These are phyloP conservation scores for Lampropteryx suffumata DNA, from an alignment of 2,888 invertebrate genomes.

Conservation along the genomic window DNA sequence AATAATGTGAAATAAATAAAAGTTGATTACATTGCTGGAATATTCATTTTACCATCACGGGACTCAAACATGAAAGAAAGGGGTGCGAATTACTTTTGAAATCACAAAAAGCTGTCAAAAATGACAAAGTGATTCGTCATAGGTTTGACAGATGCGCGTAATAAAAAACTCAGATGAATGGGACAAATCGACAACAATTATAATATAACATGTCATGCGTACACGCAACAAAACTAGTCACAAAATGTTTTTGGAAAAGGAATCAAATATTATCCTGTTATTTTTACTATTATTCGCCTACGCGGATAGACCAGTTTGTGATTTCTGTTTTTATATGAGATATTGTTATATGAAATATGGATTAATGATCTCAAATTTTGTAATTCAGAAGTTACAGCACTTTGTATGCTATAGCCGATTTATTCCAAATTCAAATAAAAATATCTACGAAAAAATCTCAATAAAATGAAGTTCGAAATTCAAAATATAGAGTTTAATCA, in stretches of 20 bases:
- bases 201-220: constrained; percentile 37
- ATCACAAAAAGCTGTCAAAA: constrained; percentile 71
- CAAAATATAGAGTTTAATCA: background rate
- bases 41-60: constrained; percentile 34
- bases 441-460: too few relatives aligned
- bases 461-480: too few relatives aligned
- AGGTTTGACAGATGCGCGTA: constrained; percentile 70
- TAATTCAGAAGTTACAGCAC: too few relatives aligned
- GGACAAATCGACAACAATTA: constrained; percentile 54
- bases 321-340: too few relatives aligned
- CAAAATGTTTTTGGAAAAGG: constrained; percentile 25
- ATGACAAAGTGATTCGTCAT: constrained; percentile 81
- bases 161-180: constrained; percentile 38
- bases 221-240: constrained; percentile 30
- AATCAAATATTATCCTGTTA: too few relatives aligned
- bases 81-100: constrained; percentile 75
- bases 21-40: constrained; percentile 14
- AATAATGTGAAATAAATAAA: too few relatives aligned
- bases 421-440: constrained; percentile 1
- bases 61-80: constrained; percentile 48
- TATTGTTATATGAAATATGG: too few relatives aligned
- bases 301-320: too few relatives aligned
- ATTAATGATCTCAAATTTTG: too few relatives aligned
- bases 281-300: constrained; percentile 3
- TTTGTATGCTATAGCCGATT: background rate